These are phyloP conservation scores for Drosophila parabipectinata DNA, from an alignment of 1,140 invertebrate species.

Conservation along the genomic window DNA sequence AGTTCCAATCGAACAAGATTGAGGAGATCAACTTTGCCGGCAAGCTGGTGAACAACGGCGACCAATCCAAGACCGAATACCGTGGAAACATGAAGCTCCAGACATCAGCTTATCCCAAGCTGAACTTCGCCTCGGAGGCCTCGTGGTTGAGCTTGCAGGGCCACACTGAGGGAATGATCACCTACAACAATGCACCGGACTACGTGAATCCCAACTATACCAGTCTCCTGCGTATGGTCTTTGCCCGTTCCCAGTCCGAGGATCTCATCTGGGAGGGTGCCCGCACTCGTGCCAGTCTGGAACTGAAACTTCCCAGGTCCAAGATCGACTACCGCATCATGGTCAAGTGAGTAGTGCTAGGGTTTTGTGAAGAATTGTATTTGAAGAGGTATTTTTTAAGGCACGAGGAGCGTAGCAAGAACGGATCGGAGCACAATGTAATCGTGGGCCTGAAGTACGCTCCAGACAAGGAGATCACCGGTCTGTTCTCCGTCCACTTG, in stretches of 20 bases:
- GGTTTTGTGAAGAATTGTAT: no score
- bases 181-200: slow-evolving; percentile 75
- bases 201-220: slow-evolving; percentile 85
- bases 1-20: slow-evolving; percentile 87
- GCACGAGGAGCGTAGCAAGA: slow-evolving; percentile 79
- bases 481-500: slow-evolving; percentile 85
- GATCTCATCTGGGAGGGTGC: slow-evolving; percentile 69
- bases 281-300: slow-evolving; percentile 77
- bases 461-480: slow-evolving; percentile 86
- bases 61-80: slow-evolving; percentile 86
- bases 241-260: slow-evolving; percentile 85
- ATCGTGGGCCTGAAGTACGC: slow-evolving; percentile 80
- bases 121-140: slow-evolving; percentile 89
- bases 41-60: slow-evolving; percentile 87
- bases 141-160: slow-evolving; percentile 81
- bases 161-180: slow-evolving; percentile 73
- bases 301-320: slow-evolving; percentile 78
- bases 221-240: slow-evolving; percentile 85
- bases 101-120: slow-evolving; percentile 90
- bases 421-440: slow-evolving; percentile 83
- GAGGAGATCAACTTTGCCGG: slow-evolving; percentile 89
- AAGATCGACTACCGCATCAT: slow-evolving; percentile 84
- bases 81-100: slow-evolving; percentile 88
- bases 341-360: slow-evolving; percentile 68
- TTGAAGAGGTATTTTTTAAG: slow-evolving; percentile 24